Percentiles rank a stretch among this genome's conserved stretches.
phyloP scores from a whole-genome alignment of 2,888 invertebrate species.

The Aethes cnicana region DNA sequence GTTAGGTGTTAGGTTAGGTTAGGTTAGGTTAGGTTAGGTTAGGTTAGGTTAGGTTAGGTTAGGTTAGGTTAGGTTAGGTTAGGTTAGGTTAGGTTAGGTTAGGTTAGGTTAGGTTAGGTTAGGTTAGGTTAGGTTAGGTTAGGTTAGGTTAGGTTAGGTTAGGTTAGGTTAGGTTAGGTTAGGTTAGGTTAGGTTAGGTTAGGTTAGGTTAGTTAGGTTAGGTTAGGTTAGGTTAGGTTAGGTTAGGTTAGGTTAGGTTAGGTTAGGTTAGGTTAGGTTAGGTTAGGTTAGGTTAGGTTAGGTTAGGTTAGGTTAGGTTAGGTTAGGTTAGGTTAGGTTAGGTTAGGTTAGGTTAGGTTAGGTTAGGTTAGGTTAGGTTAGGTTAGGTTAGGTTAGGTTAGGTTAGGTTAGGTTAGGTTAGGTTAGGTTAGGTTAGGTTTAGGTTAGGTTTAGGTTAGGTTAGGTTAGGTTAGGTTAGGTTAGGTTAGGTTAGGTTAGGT shows the following conservation, averaged over 20 bases:
- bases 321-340: conserved; percentile 1
- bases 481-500: background rate
- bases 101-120: conserved; percentile 1
- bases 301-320: conserved; percentile 1
- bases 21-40: conserved; percentile 1
- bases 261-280: conserved; percentile 1
- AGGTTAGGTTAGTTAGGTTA: conserved; percentile 1
- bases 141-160: background rate
- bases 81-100: background rate
- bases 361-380: background rate
- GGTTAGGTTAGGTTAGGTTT: background rate
- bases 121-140: conserved; percentile 1
- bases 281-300: conserved; percentile 1
- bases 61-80: background rate
- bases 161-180: conserved; percentile 1
- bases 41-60: conserved; percentile 1
- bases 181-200: conserved; percentile 1
- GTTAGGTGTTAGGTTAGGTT: conserved; percentile 1
- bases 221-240: conserved; percentile 1
- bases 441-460: conserved; percentile 1
- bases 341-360: background rate
- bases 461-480: background rate
- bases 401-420: background rate
- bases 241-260: background rate
- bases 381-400: conserved; percentile 1